These are phyloP conservation scores for Teinopalpus imperialis DNA, from an alignment of 2,888 invertebrate species.

Conservation along the genomic window DNA sequence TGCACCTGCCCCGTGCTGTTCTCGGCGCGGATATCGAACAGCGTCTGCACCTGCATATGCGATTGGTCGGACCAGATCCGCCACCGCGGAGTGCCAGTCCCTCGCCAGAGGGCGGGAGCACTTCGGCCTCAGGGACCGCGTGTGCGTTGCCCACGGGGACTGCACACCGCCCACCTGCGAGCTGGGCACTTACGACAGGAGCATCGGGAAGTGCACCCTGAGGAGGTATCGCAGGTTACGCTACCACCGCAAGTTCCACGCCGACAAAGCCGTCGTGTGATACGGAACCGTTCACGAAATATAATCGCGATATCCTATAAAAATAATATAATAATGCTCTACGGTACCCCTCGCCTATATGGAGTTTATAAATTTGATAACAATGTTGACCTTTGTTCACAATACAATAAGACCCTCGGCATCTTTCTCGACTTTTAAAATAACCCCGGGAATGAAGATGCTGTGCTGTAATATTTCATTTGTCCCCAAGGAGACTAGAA, in stretches of 20 bases:
- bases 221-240: constrained; percentile 48
- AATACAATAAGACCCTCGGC: too few species aligned
- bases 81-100: constrained; percentile 86
- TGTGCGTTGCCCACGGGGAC: constrained; percentile 85
- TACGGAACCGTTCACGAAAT: too few species aligned
- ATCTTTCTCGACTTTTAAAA: too few species aligned
- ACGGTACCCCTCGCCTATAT: too few species aligned
- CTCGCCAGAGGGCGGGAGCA: constrained; percentile 89
- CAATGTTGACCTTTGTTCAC: too few species aligned
- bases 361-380: too few species aligned
- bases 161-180: constrained; percentile 86
- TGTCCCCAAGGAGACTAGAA: too few species aligned
- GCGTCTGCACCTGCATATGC: constrained; percentile 84
- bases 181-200: constrained; percentile 86
- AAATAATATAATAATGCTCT: not conserved
- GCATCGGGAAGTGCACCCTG: constrained; percentile 74
- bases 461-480: too few species aligned
- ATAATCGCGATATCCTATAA: constrained; percentile 1
- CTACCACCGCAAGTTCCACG: constrained; percentile 46
- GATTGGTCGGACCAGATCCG: constrained; percentile 87
- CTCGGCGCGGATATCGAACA: constrained; percentile 76
- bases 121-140: constrained; percentile 88
- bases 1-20: constrained; percentile 90
- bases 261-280: constrained; percentile 38
- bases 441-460: too few species aligned